Percentiles rank a stretch among this genome's conserved stretches.
Conservation (phyloP, 2,888 invertebrate genomes). For the Glyphotaelius pellucidus region DNA sequence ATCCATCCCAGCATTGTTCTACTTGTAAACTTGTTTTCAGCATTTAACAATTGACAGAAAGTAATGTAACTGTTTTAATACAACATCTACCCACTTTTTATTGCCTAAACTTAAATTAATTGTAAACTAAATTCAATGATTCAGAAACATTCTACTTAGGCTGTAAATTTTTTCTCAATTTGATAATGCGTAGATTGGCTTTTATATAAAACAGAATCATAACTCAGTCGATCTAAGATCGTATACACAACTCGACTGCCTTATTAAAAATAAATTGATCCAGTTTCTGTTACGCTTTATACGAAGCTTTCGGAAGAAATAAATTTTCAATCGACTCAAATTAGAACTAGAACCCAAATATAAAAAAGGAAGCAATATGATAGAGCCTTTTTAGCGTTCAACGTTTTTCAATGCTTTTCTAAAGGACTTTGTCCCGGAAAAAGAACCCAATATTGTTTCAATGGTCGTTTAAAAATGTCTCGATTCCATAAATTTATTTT, state of each 20-base stretch:
- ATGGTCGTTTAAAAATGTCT: not conserved
- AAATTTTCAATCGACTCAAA: not conserved
- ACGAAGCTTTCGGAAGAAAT: not conserved
- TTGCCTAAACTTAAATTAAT: too few relatives aligned
- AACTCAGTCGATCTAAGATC: not conserved
- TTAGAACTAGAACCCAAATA: not conserved
- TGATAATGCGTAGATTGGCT: not conserved
- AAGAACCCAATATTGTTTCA: conserved; percentile 5
- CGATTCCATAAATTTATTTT: not conserved
- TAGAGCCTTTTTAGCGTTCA: not conserved
- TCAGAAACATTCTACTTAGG: not conserved
- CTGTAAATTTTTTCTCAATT: not conserved
- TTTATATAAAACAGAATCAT: too few relatives aligned
- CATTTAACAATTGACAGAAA: too few relatives aligned
- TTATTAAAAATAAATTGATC: not conserved
- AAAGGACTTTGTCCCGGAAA: not conserved
- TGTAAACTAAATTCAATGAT: not conserved
- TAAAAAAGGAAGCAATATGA: not conserved
- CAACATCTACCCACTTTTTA: too few relatives aligned
- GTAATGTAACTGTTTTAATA: too few relatives aligned
- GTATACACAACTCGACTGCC: not conserved
- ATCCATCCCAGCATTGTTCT: too few relatives aligned
- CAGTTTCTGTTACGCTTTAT: not conserved
- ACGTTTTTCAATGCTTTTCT: not conserved
- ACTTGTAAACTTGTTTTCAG: too few relatives aligned